Evolutionary conservation across 2,888 invertebrate species (phyloP), one percentile per base, ranked within the genome.

Genomic region (Syrphus vitripennis): DNA sequence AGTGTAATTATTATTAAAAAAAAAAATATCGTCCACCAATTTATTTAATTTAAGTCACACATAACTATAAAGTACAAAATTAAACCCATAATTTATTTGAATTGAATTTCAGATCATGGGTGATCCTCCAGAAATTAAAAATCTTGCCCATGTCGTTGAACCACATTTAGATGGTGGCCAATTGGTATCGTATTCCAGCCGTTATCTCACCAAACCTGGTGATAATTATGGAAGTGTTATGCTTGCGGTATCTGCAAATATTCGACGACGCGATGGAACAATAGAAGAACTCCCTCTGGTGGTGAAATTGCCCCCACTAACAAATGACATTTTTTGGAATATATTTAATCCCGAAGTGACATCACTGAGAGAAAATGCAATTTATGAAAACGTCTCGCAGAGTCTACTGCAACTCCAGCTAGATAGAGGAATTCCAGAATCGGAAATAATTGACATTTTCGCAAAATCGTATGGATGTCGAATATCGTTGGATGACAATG

Each of bases 141-240:
- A 91, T 83, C 87, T 92, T 9, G 50, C 87, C 5, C 82, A 88
- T 37, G 89, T 92, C 12, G 86, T 92, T 40, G 90, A 91, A 14
- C 89, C 90, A 10, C 83, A 90, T 77, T 87, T 92, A 14, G 88
- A 90, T 16, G 90, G 90, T 7, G 88, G 80, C 0, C 89, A 89
- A 77, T 88, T 94, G 4, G 67, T 92, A 2, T 90, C 93, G 0
- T 92, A 93, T 81, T 89, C 90, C 12, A 91, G 91, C 7, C 90
- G 90, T 16, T 91, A 90, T 81, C 89, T 94, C 14, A 94, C 94
- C 10, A 93, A 93, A 21, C 93, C 93, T 0, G 95, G 95, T 0
- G 95, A 95, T 88, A 95, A 95, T 89, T 95, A 95, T 89, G 95
- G 95, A 2, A 95, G 95, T 88, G 91, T 94, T 0, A 94, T 95